A percentile compares a stretch with the other conserved stretches of the same genome.
Evolutionary conservation across 2,797 vertebrate genomes (phyloP).

Genomic region (Betta splendens): DNA sequence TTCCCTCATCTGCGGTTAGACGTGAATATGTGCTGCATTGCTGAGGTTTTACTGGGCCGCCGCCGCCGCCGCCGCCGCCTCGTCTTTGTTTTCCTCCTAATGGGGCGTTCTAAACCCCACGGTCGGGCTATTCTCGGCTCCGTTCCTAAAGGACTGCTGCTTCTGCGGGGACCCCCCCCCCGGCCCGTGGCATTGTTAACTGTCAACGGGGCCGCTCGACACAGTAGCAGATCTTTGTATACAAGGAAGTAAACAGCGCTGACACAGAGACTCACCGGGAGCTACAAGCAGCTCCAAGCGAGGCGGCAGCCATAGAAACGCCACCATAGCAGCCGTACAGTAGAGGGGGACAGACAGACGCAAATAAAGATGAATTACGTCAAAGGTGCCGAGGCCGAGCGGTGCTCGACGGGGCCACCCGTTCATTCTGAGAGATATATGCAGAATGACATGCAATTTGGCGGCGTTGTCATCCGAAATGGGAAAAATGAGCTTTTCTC

Average conservation of each 20-base stretch:
- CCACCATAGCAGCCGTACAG: conserved; percentile 48
- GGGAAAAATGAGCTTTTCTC: conserved; percentile 62
- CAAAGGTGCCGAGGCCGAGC: conserved; percentile 40
- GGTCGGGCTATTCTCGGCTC: conserved; percentile 54
- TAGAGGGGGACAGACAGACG: conserved; percentile 48
- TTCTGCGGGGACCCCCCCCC: conserved; percentile 66
- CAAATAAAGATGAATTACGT: conserved; percentile 68
- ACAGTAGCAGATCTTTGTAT: conserved; percentile 71
- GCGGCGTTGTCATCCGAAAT: conserved; percentile 63
- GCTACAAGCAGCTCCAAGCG: conserved; percentile 46
- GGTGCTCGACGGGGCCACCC: conserved; percentile 37
- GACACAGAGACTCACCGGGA: conserved; percentile 58
- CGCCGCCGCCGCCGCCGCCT: conserved; percentile 15
- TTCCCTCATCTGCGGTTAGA: conserved; percentile 57
- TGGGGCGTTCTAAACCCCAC: conserved; percentile 51
- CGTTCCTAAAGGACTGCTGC: conserved; percentile 64
- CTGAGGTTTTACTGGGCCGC: conserved; percentile 43
- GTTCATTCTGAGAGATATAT: conserved; percentile 62
- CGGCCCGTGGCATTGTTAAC: conserved; percentile 72
- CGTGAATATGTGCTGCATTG: conserved; percentile 45
- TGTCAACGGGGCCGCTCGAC: conserved; percentile 68
- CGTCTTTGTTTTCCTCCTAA: conserved; percentile 45
- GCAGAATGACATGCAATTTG: conserved; percentile 66
- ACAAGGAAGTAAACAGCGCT: conserved; percentile 69
- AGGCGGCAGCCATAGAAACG: conserved; percentile 39